These are phyloP conservation scores for Hyalella azteca DNA, from an alignment of 2,888 invertebrate species.

Conservation along the genomic window DNA sequence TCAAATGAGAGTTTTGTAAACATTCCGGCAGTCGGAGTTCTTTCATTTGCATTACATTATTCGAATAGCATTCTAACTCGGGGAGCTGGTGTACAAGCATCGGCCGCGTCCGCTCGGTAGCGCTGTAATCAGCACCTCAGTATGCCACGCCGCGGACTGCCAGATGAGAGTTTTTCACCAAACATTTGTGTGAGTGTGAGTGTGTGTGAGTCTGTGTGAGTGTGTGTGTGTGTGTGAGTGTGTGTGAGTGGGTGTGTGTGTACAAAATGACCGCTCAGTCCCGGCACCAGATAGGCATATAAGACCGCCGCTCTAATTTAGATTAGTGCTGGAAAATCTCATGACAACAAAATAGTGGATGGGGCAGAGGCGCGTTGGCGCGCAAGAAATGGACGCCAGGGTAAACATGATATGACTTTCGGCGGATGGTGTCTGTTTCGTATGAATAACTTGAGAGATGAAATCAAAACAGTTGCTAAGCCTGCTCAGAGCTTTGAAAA, in stretches of 20 bases:
- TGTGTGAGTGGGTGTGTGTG: no score
- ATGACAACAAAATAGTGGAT: not conserved
- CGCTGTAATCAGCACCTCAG: conserved; percentile 16
- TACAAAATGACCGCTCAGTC: conserved; percentile 5
- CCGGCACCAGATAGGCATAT: not conserved
- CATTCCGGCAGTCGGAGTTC: not conserved
- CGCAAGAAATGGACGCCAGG: not conserved
- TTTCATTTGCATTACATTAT: conserved; percentile 31
- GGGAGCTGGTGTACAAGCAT: not conserved
- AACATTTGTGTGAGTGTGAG: no score
- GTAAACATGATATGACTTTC: not conserved
- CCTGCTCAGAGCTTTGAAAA: no score
- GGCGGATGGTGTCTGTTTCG: not conserved
- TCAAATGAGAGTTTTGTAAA: not conserved
- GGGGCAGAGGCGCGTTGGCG: not conserved
- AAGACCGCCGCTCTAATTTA: conserved; percentile 13
- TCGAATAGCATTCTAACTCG: conserved; percentile 19
- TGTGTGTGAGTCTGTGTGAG: no score
- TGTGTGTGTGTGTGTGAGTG: no score
- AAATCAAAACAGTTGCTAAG: not conserved
- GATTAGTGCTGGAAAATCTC: conserved; percentile 11
- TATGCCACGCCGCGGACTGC: not conserved
- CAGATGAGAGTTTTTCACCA: not conserved
- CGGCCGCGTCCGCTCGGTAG: not conserved
- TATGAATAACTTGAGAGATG: conserved; percentile 17